phyloP scores from a whole-genome alignment of 2,113 vertebrate genomes.

The Eupsittula cactorum region DNA sequence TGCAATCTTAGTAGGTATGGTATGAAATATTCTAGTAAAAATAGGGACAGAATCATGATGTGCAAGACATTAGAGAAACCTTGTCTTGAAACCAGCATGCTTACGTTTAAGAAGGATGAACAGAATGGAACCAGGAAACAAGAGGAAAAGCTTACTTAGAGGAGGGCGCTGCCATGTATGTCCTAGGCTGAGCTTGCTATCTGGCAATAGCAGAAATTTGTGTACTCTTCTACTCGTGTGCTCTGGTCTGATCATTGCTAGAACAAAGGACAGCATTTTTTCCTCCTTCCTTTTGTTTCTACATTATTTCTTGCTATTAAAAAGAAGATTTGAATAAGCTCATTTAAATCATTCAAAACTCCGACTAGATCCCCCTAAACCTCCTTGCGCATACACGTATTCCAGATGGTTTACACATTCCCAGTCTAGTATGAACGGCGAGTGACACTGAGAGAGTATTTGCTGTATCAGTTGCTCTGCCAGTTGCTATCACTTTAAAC shows the following conservation, averaged over 20 bases:
- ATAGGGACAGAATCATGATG: not conserved
- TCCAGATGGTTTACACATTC: constrained; percentile 48
- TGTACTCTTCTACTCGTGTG: not conserved
- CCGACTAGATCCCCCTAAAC: constrained; percentile 7
- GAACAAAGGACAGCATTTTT: constrained; percentile 16
- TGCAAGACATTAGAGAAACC: not conserved
- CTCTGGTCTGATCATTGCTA: constrained; percentile 21
- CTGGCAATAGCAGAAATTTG: not conserved
- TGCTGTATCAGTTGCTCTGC: constrained; percentile 18
- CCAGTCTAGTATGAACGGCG: constrained; percentile 26
- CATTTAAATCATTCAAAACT: constrained; percentile 51
- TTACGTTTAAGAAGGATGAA: not conserved
- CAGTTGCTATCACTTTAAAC: constrained; percentile 52
- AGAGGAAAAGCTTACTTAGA: not conserved
- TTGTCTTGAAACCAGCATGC: not conserved
- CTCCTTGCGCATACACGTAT: constrained; percentile 34
- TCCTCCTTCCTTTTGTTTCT: constrained; percentile 14
- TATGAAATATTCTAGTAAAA: not conserved
- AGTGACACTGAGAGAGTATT: constrained; percentile 17
- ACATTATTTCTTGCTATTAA: constrained; percentile 48
- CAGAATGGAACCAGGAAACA: not conserved
- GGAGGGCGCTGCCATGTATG: not conserved
- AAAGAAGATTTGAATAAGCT: constrained; percentile 40
- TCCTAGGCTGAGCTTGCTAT: not conserved
- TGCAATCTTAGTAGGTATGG: not conserved